phyloP scores from a whole-genome alignment of 2,888 invertebrate species.

The Drosophila fungiperda region DNA sequence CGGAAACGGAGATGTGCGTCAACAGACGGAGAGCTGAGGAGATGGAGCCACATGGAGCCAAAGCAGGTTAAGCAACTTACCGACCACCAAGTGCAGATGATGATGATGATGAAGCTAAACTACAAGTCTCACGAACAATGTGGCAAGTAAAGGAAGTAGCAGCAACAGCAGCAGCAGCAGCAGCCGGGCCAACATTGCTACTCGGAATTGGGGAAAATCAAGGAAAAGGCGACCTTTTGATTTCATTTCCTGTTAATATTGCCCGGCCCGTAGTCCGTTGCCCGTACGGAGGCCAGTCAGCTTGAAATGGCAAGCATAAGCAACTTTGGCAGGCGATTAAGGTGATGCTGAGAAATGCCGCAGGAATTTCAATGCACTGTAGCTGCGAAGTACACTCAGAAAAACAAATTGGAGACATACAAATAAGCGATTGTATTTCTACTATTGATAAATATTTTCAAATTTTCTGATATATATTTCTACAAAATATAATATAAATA shows the following conservation, averaged over 20 bases:
- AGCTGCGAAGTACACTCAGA: conserved; percentile 14
- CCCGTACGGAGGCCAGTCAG: conserved; percentile 26
- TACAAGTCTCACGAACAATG: conserved; percentile 69
- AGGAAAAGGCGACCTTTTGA: conserved; percentile 79
- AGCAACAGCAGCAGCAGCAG: conserved; percentile 21
- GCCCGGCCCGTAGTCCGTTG: conserved; percentile 36
- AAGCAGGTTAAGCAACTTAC: conserved; percentile 58
- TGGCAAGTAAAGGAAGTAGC: conserved; percentile 4
- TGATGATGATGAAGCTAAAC: conserved; percentile 66
- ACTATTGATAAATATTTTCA: too few relatives aligned
- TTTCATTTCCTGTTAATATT: conserved; percentile 81
- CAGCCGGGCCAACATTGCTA: conserved; percentile 16
- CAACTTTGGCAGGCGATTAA: conserved; percentile 78
- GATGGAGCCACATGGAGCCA: conserved; percentile 27
- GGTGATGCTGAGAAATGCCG: conserved; percentile 77
- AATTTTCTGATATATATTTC: too few relatives aligned
- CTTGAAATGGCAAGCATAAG: conserved; percentile 67
- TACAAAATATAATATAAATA: too few relatives aligned
- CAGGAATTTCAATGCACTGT: conserved; percentile 74
- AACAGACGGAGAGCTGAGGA: conserved; percentile 4
- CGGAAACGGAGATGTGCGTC: conserved; percentile 55
- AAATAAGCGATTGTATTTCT: too few relatives aligned
- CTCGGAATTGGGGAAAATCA: conserved; percentile 74
- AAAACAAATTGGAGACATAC: neutral
- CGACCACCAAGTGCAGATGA: conserved; percentile 70